These are phyloP conservation scores for Zaprionus camerounensis DNA, from an alignment of 1,140 invertebrate genomes.

Conservation along the genomic window DNA sequence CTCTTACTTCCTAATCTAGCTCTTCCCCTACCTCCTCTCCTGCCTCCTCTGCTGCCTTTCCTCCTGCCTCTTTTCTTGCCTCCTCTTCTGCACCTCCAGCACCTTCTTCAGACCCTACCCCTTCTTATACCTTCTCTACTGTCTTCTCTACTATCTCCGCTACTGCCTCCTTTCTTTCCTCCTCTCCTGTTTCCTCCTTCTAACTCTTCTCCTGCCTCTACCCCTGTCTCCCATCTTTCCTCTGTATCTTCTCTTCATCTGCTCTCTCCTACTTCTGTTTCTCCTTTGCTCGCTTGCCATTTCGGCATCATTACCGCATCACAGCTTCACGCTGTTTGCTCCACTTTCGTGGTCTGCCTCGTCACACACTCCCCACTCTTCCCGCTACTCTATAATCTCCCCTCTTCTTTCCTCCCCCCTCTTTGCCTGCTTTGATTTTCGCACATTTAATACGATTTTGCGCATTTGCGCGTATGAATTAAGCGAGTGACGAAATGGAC, in stretches of 20 bases:
- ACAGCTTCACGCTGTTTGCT: constrained; percentile 64
- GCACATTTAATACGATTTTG: constrained; percentile 81
- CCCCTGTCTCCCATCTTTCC: not conserved
- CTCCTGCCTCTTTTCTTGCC: not conserved
- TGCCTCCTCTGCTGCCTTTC: not conserved
- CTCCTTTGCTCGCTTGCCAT: constrained; percentile 32
- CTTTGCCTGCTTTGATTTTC: constrained; percentile 46
- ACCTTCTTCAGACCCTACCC: not conserved
- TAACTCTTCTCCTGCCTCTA: not conserved
- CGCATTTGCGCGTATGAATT: constrained; percentile 79
- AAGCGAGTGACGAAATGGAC: constrained; percentile 76
- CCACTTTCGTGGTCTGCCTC: constrained; percentile 60
- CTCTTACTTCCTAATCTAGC: too few species aligned
- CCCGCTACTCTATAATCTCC: constrained; percentile 2
- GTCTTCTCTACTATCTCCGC: too few species aligned
- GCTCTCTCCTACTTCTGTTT: not conserved
- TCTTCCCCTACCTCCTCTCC: too few species aligned
- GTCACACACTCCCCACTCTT: not conserved
- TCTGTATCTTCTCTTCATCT: not conserved
- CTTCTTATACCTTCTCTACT: too few species aligned
- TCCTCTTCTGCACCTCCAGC: not conserved
- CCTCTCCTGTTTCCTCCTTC: not conserved
- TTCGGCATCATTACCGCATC: constrained; percentile 80
- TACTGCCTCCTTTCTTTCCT: not conserved
- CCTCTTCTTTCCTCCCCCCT: not conserved